A percentile compares a stretch with the other conserved stretches of the same genome.
Evolutionary conservation across 1,140 invertebrate genomes (phyloP).

Genomic region (Charaxes varanes): DNA sequence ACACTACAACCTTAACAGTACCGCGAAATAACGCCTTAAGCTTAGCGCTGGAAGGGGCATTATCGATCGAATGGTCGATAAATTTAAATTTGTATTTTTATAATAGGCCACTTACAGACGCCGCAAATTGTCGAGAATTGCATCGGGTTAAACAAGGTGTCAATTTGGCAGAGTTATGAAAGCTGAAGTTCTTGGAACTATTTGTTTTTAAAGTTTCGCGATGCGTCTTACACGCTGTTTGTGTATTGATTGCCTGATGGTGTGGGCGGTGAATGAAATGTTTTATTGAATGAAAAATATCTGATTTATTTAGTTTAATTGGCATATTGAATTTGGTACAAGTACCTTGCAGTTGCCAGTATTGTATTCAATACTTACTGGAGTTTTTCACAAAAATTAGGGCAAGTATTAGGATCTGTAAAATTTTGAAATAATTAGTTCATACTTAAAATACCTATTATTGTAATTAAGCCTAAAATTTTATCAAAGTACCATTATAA

Average conservation of each 20-base stretch:
- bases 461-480: too few species aligned
- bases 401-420: too few species aligned
- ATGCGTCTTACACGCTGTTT: conserved; percentile 47
- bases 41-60: conserved; percentile 4
- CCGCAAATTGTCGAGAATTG: conserved; percentile 66
- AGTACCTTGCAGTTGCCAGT: too few species aligned
- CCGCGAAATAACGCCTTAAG: conserved; percentile 18
- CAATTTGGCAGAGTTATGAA: conserved; percentile 72
- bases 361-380: too few species aligned
- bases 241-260: conserved; percentile 43
- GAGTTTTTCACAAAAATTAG: too few species aligned
- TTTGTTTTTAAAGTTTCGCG: conserved; percentile 61
- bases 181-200: conserved; percentile 64
- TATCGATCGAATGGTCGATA: conserved; percentile 17
- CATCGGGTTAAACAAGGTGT: conserved; percentile 66
- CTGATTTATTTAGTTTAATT: conserved; percentile 12
- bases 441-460: too few species aligned
- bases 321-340: too few species aligned
- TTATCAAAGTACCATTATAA: too few species aligned
- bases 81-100: conserved; percentile 40
- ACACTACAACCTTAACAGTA: conserved; percentile 31
- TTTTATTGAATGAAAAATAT: conserved; percentile 55
- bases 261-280: conserved; percentile 47
- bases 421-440: too few species aligned
- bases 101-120: conserved; percentile 69